phyloP scores from a whole-genome alignment of 2,797 vertebrate genomes.

The Chaetophractus vellerosus region DNA sequence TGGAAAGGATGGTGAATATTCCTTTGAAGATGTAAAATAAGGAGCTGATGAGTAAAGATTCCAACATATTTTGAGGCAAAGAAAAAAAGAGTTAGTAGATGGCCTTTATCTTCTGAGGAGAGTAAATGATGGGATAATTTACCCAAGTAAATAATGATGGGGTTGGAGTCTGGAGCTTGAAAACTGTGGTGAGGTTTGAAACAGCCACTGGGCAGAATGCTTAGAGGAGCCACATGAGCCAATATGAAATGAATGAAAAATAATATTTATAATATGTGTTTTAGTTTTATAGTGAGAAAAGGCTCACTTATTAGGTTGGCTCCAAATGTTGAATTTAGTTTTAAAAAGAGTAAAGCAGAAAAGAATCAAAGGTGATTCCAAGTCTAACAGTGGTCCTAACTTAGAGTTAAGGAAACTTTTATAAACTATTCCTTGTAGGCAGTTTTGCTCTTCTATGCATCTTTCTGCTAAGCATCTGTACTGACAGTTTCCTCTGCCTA shows the following conservation, averaged over 20 bases:
- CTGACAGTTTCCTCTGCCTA: background rate
- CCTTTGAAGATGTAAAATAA: background rate
- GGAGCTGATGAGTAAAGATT: background rate
- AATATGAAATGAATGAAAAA: background rate
- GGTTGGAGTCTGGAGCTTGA: background rate
- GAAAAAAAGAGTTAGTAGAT: background rate
- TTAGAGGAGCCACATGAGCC: background rate
- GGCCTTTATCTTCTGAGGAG: background rate
- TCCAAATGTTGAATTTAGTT: background rate
- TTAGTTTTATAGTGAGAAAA: background rate
- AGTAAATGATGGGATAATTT: background rate
- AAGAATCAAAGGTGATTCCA: background rate
- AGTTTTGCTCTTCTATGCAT: background rate
- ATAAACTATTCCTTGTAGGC: background rate
- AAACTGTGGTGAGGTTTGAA: background rate
- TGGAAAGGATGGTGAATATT: background rate
- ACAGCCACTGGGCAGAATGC: background rate
- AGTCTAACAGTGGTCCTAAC: background rate
- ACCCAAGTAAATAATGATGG: background rate
- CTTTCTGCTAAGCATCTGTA: background rate
- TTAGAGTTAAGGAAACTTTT: background rate
- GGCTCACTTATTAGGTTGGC: background rate
- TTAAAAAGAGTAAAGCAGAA: background rate
- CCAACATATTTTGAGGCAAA: background rate
- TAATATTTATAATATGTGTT: background rate